Evolutionary conservation across 1,140 invertebrate genomes (phyloP).

Genomic region (Tetranychus urticae): DNA sequence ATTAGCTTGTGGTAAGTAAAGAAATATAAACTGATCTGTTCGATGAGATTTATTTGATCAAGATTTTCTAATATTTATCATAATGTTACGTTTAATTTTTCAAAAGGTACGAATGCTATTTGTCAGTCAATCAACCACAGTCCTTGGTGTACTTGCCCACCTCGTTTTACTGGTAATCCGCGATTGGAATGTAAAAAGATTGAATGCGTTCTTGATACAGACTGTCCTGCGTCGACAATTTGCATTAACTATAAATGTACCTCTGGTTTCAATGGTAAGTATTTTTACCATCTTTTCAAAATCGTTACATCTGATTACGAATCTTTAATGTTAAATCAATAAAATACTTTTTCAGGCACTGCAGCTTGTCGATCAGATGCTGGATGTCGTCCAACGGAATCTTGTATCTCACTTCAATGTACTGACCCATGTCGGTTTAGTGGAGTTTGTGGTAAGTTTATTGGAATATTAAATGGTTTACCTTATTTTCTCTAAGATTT

Average conservation of each 20-base stretch:
- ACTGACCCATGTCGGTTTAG: constrained; percentile 10
- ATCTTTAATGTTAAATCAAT: too few relatives aligned
- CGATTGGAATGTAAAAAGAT: constrained; percentile 28
- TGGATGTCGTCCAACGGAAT: constrained; percentile 10
- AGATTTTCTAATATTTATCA: too few relatives aligned
- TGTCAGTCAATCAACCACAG: constrained; percentile 52
- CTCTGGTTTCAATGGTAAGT: background rate
- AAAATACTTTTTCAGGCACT: too few relatives aligned
- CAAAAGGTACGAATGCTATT: constrained; percentile 31
- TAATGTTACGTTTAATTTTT: constrained; percentile 15
- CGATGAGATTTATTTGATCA: background rate
- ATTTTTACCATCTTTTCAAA: too few relatives aligned
- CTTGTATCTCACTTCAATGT: constrained; percentile 14
- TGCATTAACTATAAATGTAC: constrained; percentile 20
- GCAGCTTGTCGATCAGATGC: too few relatives aligned
- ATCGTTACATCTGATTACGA: too few relatives aligned
- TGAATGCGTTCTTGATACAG: constrained; percentile 23
- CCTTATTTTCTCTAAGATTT: too few relatives aligned
- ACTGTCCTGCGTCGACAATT: constrained; percentile 17
- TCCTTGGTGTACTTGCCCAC: constrained; percentile 48
- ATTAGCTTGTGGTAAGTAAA: constrained; percentile 35
- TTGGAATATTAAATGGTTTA: too few relatives aligned
- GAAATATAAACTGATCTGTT: constrained; percentile 23
- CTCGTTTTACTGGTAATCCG: constrained; percentile 40
- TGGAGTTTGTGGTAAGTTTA: background rate